Conservation (phyloP, 2,113 vertebrate species). For the Leucoraja erinaceus region DNA sequence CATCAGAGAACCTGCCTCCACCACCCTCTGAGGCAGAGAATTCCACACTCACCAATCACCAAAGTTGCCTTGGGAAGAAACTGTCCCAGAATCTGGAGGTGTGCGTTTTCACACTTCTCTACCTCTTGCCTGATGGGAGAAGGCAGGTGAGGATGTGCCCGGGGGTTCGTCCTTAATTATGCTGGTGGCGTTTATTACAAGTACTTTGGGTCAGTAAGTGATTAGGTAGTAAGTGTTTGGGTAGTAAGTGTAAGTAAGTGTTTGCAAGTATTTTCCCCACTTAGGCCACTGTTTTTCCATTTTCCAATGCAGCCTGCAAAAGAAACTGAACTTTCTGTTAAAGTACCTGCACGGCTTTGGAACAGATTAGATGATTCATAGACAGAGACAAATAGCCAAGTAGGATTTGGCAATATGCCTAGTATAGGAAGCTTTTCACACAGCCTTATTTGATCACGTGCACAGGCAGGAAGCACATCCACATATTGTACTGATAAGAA, state of each 20-base stretch:
- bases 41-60: too few species aligned
- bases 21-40: too few species aligned
- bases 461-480: not conserved
- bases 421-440: not conserved
- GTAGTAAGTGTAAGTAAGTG: too few species aligned
- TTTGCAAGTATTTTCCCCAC: not conserved
- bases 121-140: too few species aligned
- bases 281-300: not conserved
- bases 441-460: not conserved
- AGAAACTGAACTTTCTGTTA: not conserved
- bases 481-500: not conserved
- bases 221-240: too few species aligned
- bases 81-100: too few species aligned
- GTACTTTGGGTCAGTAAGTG: not conserved
- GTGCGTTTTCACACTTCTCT: too few species aligned
- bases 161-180: too few species aligned
- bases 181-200: not conserved
- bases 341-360: not conserved
- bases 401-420: not conserved
- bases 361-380: not conserved
- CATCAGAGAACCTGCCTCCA: too few species aligned
- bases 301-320: not conserved
- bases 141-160: too few species aligned
- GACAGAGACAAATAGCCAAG: not conserved
- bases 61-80: too few species aligned